These are phyloP conservation scores for Dicyrtomina minuta DNA, from an alignment of 2,888 invertebrate species.

Conservation along the genomic window DNA sequence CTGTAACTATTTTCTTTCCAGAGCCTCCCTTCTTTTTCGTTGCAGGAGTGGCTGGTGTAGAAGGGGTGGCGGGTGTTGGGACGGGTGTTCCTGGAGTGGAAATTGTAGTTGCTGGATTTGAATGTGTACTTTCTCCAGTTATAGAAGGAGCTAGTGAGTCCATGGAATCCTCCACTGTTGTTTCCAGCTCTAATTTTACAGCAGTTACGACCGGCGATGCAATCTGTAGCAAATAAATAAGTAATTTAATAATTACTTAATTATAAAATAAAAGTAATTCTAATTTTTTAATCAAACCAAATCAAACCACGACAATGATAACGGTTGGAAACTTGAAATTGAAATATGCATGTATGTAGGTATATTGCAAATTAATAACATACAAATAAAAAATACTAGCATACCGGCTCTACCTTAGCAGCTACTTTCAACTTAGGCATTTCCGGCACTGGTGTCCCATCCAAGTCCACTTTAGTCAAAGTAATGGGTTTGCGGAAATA, in stretches of 20 bases:
- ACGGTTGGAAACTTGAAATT: too few species aligned
- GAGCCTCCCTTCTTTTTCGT: constrained; percentile 60
- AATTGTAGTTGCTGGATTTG: too few species aligned
- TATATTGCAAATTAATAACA: too few species aligned
- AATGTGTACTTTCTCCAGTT: too few species aligned
- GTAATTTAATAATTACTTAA: too few species aligned
- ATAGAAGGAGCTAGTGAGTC: constrained; percentile 78
- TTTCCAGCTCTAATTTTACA: constrained; percentile 56
- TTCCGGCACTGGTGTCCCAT: constrained; percentile 47
- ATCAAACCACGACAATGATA: too few species aligned
- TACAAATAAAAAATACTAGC: too few species aligned
- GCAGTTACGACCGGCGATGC: background rate
- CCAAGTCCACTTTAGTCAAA: constrained; percentile 44
- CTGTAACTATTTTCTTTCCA: constrained; percentile 84
- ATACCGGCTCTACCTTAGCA: constrained; percentile 41
- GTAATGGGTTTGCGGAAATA: constrained; percentile 70
- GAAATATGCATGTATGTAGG: too few species aligned
- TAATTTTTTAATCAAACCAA: too few species aligned
- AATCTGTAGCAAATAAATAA: too few species aligned
- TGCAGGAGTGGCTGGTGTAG: constrained; percentile 31
- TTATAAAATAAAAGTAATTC: too few species aligned
- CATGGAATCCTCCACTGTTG: constrained; percentile 71
- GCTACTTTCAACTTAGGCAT: constrained; percentile 41
- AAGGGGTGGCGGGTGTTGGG: constrained; percentile 39
- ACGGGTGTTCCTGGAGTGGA: constrained; percentile 35